Evolutionary conservation across 2,888 invertebrate genomes (phyloP), one percentile per base, ranked within the genome.

Genomic region (Pegoplata infirma): DNA sequence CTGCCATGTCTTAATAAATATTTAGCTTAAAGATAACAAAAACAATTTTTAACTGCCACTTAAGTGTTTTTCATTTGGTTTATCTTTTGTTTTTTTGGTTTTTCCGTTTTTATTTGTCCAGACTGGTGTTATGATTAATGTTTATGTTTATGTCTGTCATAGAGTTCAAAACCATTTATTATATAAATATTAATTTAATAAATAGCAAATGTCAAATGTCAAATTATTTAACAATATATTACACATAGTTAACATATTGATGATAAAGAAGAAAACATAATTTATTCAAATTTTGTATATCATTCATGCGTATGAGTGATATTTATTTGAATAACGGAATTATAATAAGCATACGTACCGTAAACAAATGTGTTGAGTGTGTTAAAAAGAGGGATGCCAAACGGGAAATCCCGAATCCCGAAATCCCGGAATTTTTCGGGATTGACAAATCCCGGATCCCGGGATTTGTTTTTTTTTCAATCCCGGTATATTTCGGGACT

Each of bases 241-340:
- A n/a, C n/a, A n/a, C n/a, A n/a, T n/a, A n/a, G n/a, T n/a, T n/a
- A n/a, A n/a, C n/a, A n/a, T n/a, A n/a, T 40, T n/a, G 36, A 25
- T 5, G 25, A 25, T 5, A 3, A 25, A 25, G 36, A 32, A n/a
- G n/a, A n/a, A 40, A n/a, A 12, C 61, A 75, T 75, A 47, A 75
- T n/a, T n/a, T n/a, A 68, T 68, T 56, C 28, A 56, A 55, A 21
- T 75, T n/a, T n/a, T n/a, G 19, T 17, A 75, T 4, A 14, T 12
- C 28, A 58, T 44, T 32, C 56, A 51, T 56, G 56, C 68, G 69
- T 76, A 63, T 63, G 49, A 69, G 55, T 36, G 56, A 76, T 76
- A 76, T 19, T 23, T 23, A 36, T 23, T 40, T n/a, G 6, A 25
- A 40, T 5, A 40, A n/a, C 1, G 12, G 36, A 12, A 6, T 6